Conservation (phyloP, 1,140 invertebrate species). For the Drosophila orena region DNA sequence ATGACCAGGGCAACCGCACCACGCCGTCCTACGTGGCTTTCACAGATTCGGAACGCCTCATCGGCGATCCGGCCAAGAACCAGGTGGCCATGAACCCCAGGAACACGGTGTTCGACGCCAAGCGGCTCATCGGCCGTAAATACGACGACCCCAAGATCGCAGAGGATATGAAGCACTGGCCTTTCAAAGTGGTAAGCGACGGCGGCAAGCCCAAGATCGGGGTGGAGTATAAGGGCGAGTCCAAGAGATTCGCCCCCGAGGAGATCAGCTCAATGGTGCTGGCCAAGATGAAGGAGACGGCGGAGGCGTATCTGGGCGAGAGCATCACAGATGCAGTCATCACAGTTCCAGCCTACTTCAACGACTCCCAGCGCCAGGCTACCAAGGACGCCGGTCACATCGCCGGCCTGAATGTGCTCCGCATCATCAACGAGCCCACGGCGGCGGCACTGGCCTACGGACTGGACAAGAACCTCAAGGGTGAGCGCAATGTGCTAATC, state of each 20-base stretch:
- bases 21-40: slow-evolving; percentile 98
- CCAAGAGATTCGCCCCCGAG: slow-evolving; percentile 90
- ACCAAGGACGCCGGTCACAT: slow-evolving; percentile 88
- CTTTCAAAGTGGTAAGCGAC: slow-evolving; percentile 89
- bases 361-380: slow-evolving; percentile 65
- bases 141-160: slow-evolving; percentile 90
- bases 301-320: slow-evolving; percentile 90
- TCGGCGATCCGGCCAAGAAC: slow-evolving; percentile 96
- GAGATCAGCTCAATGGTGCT: slow-evolving; percentile 92
- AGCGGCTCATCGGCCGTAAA: slow-evolving; percentile 88
- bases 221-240: slow-evolving; percentile 90
- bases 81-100: slow-evolving; percentile 79
- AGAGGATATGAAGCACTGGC: slow-evolving; percentile 91
- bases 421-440: slow-evolving; percentile 86
- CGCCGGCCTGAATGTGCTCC: slow-evolving; percentile 88
- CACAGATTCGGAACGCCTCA: slow-evolving; percentile 97
- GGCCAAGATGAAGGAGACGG: slow-evolving; percentile 92
- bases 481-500: slow-evolving; percentile 7
- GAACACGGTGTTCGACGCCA: slow-evolving; percentile 85
- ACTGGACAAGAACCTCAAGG: slow-evolving; percentile 10
- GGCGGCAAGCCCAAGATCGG: slow-evolving; percentile 89
- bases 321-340: slow-evolving; percentile 8
- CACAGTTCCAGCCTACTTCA: slow-evolving; percentile 20
- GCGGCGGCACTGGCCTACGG: slow-evolving; percentile 14
- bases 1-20: slow-evolving; percentile 97